Evolutionary conservation across 2,888 invertebrate species (phyloP), one percentile per base, ranked within the genome.

Genomic region (Theristus sp.): DNA sequence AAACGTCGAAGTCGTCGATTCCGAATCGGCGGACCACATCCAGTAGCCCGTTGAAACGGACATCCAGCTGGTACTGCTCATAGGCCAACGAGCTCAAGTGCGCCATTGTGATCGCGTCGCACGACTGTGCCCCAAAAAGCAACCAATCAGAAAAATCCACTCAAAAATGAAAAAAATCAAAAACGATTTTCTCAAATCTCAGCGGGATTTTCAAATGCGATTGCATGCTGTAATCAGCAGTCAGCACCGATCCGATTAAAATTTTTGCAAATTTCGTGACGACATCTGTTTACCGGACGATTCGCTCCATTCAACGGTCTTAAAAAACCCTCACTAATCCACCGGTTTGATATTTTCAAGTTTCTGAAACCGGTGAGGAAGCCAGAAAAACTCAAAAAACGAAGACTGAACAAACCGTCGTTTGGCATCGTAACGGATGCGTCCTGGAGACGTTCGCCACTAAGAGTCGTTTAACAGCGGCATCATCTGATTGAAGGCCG

Each of bases 61-160:
- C 81, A 26, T 85, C 86, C 59, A 93, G 82, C 58, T 87, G 82
- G 74, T 93, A 93, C 74, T 86, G 86, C 1, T 85, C 84, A 75
- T 85, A 91, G 71, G 89, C 87, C 52, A 93, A 78, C 66, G 85
- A 87, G 26, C 89, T 89, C 62, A 94, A 79, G 77, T 94, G 94
- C 58, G 90, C 78, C 0, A 89, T 82, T 65, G 87, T 85, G 65
- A 93, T 83, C 71, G 89, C 88, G 63, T 87, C 86, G 75, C 94
- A 94, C 26, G 80, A 79, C 75, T 86, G 84, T 67, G 70, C n/a
- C n/a, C n/a, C 6, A 53, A 24, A 47, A 38, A 38, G 6, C 26
- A 59, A 60, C 31, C 25, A 38, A 49, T 57, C 66, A 1, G 56
- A 59, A 60, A n/a, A 63, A 28, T 26, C 17, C 30, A 59, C 52